Evolutionary conservation across 2,888 invertebrate genomes (phyloP), one percentile per base, ranked within the genome.

Genomic region (Eutolmus rufibarbis): DNA sequence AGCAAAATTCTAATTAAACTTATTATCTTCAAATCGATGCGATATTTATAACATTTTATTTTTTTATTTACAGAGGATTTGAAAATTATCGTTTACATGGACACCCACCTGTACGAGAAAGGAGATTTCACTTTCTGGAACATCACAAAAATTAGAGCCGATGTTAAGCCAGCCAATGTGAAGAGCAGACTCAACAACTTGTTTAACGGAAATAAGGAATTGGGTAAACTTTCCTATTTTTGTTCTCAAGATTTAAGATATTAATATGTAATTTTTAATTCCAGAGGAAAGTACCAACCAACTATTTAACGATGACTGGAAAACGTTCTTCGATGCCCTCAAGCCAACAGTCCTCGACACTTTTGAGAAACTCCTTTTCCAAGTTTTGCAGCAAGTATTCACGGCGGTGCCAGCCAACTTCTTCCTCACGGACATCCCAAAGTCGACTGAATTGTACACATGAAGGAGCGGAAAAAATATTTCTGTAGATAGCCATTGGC

Each of bases 261-360:
- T 46, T 8, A 46, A 46, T 14, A 34, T 46, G 37, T 77, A 79
- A 43, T 57, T 86, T 40, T 91, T 93, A 89, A 95, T 84, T 94
- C 89, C 93, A 95, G 95, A 95, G 94, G 95, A 95, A 74, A 95
- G 95, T 90, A 96, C 96, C 1, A 96, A 96, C 90, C 93, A 94
- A n/a, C 96, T 96, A 90, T 93, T 96, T 89, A 96, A 96, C 91
- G 94, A 94, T 43, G 96, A 96, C 90, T 96, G 96, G 96, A 92
- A 94, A 43, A 95, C 95, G 40, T 95, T 96, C 4, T 95, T 95
- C 0, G 96, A 96, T 90, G 95, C 95, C 1, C 91, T 96, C 74
- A 93, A 95, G 89, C 96, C 96, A 43, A 94, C 96, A 89, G 91
- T 96, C 88, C 93, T 94, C 0, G 94, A 94, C 90, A 96, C 96